Evolutionary conservation across 2,113 vertebrate genomes (phyloP).

Genomic region (Regulus satrapa): DNA sequence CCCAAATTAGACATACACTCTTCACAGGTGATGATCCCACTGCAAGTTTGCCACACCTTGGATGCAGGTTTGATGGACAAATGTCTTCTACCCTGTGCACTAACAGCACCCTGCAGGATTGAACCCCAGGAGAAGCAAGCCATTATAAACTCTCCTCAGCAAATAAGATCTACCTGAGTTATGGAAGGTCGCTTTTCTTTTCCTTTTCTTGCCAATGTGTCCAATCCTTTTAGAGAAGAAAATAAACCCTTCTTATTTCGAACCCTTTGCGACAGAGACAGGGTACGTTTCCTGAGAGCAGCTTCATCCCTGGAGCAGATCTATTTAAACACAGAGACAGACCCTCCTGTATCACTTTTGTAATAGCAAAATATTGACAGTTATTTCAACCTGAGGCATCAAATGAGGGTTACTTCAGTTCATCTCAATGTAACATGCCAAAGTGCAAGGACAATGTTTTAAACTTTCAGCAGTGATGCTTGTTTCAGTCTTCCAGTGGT

Average conservation of each 20-base stretch:
- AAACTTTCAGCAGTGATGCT: neutral
- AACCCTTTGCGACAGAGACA: constrained; percentile 81
- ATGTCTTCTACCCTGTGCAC: neutral
- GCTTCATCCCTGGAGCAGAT: constrained; percentile 93
- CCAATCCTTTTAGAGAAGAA: constrained; percentile 92
- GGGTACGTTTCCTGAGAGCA: constrained; percentile 84
- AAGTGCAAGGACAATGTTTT: neutral
- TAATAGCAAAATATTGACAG: neutral
- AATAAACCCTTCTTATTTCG: constrained; percentile 86
- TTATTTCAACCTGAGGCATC: neutral
- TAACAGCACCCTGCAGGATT: neutral
- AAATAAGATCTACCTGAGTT: constrained; percentile 79
- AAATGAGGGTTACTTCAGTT: neutral
- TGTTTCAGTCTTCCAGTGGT: neutral
- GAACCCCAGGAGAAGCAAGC: neutral
- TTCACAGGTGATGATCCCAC: neutral
- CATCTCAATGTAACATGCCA: neutral
- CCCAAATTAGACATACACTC: neutral
- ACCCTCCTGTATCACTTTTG: neutral
- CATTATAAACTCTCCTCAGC: neutral
- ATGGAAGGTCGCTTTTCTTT: constrained; percentile 87
- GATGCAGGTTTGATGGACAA: neutral
- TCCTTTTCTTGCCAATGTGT: constrained; percentile 87
- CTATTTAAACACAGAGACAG: constrained; percentile 67
- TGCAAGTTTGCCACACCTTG: neutral